Base-by-base conservation (phyloP, 2,888 invertebrate genomes). In the Euproctis similis region DNA sequence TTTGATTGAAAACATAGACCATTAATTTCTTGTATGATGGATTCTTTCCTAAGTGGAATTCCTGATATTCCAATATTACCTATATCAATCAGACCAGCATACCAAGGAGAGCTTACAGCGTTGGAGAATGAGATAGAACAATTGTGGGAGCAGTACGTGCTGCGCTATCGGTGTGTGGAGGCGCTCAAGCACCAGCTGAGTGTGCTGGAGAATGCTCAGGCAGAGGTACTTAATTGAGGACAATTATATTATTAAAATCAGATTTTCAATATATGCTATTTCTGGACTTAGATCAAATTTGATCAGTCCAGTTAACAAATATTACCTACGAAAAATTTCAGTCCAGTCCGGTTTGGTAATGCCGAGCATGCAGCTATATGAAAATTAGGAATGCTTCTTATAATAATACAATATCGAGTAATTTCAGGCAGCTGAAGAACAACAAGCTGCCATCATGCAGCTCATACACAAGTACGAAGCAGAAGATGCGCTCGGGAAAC, bases 21-120 rank as follows among this genome's bases (percentile, higher is more conserved):
- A n/a, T n/a, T n/a, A n/a, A n/a, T n/a, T n/a, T n/a, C n/a, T n/a
- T n/a, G n/a, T n/a, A n/a, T n/a, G n/a, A n/a, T n/a, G n/a, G n/a
- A n/a, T n/a, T n/a, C n/a, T n/a, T n/a, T n/a, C n/a, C n/a, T n/a
- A n/a, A n/a, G n/a, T n/a, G n/a, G n/a, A n/a, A n/a, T n/a, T n/a
- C 16, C 16, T 16, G 7, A 16, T 16, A 16, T 16, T 4, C 7
- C 4, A 16, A 7, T 16, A 16, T 16, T 16, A 16, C 1, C 13
- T 22, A n/a, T n/a, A n/a, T n/a, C n/a, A n/a, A n/a, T 8, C 51
- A 92, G 94, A 27, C 98, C 98, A 1, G 97, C 97, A 0, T 98
- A 97, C 69, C 92, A 98, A 87, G 96, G 97, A 53, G 98, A 99
- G 72, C 94, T 96, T 70, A 95, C 95, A 34, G 90, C 91, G 25